phyloP scores from a whole-genome alignment of 2,113 vertebrate genomes.

The Corythornis cristatus region DNA sequence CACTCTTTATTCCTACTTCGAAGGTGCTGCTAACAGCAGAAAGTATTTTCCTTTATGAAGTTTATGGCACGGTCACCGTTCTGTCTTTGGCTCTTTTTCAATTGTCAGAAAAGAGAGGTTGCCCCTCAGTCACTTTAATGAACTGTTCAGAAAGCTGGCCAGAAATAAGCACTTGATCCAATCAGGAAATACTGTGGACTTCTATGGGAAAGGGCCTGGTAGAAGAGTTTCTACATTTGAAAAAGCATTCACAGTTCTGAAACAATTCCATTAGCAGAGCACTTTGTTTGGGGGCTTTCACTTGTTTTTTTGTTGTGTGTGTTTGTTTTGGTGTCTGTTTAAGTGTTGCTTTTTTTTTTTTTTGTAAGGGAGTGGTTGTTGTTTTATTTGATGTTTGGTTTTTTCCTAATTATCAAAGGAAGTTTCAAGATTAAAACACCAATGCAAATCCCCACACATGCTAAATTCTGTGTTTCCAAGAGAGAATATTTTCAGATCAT shows the following conservation, averaged over 20 bases:
- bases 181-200: constrained; percentile 9
- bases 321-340: background rate
- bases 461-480: background rate
- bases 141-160: background rate
- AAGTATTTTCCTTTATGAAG: background rate
- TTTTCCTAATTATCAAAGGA: background rate
- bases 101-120: constrained; percentile 3
- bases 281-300: background rate
- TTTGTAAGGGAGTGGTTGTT: too few species aligned
- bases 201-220: background rate
- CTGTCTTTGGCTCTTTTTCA: background rate
- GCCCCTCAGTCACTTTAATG: constrained; percentile 19
- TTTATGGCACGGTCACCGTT: background rate
- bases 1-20: background rate
- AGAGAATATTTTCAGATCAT: background rate
- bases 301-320: too few species aligned
- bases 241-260: background rate
- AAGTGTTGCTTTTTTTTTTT: background rate
- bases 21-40: background rate
- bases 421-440: background rate
- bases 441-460: background rate
- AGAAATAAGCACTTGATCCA: background rate
- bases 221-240: constrained; percentile 3
- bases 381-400: too few species aligned
- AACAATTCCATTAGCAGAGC: background rate